phyloP scores from a whole-genome alignment of 1,140 invertebrate species.

The Cydia pomonella region DNA sequence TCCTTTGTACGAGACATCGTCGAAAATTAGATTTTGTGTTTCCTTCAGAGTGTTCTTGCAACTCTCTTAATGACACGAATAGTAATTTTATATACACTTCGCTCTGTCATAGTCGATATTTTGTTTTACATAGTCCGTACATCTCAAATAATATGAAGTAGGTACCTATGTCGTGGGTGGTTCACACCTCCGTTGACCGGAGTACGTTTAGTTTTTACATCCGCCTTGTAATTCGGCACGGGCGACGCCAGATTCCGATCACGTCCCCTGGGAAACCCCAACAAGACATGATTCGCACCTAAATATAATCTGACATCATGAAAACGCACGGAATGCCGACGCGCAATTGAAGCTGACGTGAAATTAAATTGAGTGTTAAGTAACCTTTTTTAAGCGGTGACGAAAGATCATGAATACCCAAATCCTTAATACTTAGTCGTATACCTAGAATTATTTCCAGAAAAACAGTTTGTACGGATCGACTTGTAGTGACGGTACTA shows the following conservation, averaged over 20 bases:
- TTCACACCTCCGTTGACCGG: not conserved
- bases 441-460: not conserved
- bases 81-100: too few species aligned
- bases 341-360: constrained; percentile 38
- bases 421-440: constrained; percentile 22
- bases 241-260: constrained; percentile 49
- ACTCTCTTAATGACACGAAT: too few species aligned
- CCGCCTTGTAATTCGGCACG: constrained; percentile 40
- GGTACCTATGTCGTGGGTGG: too few species aligned
- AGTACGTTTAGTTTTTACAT: constrained; percentile 35
- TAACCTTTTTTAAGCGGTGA: constrained; percentile 22
- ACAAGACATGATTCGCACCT: constrained; percentile 52
- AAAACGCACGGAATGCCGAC: constrained; percentile 37
- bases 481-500: not conserved
- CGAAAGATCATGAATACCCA: constrained; percentile 1
- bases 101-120: too few species aligned
- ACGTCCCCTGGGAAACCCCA: constrained; percentile 60
- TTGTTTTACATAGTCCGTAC: too few species aligned
- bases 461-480: not conserved
- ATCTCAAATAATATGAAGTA: too few species aligned
- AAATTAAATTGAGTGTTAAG: constrained; percentile 47
- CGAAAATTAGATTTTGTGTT: too few species aligned
- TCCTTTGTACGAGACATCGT: too few species aligned
- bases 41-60: too few species aligned
- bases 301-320: constrained; percentile 59